These are phyloP conservation scores for Drosophila putrida DNA, from an alignment of 2,888 invertebrate genomes.

Conservation along the genomic window DNA sequence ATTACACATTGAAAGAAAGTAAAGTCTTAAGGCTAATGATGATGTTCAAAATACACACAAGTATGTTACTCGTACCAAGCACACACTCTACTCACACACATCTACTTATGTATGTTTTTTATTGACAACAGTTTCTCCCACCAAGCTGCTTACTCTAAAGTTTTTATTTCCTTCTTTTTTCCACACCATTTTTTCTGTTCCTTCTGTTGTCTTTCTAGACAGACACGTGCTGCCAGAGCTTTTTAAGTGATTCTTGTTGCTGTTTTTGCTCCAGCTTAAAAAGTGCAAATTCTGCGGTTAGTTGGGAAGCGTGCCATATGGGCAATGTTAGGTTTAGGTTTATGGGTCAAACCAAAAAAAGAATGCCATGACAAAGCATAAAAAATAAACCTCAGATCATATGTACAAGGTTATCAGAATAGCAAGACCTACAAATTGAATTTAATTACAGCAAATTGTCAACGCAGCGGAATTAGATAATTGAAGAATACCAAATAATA, in stretches of 20 bases:
- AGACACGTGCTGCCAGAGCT: slow-evolving; percentile 43
- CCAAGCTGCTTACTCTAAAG: slow-evolving; percentile 22
- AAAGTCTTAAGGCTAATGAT: slow-evolving; percentile 11
- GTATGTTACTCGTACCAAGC: slow-evolving; percentile 23
- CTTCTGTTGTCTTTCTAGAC: slow-evolving; percentile 28
- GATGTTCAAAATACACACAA: slow-evolving; percentile 5
- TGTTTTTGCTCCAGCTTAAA: slow-evolving; percentile 18
- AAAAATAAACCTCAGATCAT: neutral
- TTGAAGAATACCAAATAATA: neutral
- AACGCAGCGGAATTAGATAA: slow-evolving; percentile 2
- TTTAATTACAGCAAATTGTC: slow-evolving; percentile 14
- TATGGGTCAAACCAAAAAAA: slow-evolving; percentile 48
- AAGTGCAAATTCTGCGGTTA: slow-evolving; percentile 45
- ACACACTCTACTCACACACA: neutral
- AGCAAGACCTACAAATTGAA: slow-evolving; percentile 2
- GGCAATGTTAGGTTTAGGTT: slow-evolving; percentile 41
- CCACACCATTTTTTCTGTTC: neutral
- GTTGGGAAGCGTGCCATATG: slow-evolving; percentile 54
- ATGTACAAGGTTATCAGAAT: slow-evolving; percentile 46
- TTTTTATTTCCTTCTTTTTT: slow-evolving; percentile 24
- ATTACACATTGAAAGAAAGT: slow-evolving; percentile 53
- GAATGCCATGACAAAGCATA: slow-evolving; percentile 30
- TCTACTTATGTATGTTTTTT: slow-evolving; percentile 8
- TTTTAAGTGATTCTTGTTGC: slow-evolving; percentile 15
- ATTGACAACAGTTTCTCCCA: slow-evolving; percentile 41